Base-by-base conservation (phyloP, 2,113 vertebrate species). In the Australoheros scitulus region DNA sequence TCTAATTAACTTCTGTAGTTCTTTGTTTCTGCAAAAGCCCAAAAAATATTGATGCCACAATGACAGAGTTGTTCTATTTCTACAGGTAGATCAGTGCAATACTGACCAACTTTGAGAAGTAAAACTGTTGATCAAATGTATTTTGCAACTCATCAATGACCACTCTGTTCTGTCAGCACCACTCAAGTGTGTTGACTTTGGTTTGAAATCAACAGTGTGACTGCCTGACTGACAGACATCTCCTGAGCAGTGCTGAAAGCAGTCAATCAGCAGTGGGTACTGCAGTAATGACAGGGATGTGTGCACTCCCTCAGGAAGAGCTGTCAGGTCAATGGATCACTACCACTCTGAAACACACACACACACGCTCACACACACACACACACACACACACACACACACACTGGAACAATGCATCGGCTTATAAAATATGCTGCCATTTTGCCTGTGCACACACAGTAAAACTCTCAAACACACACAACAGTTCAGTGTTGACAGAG, bases 291-390 rank as follows among this genome's bases (percentile, higher is more conserved):
- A 93, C 89, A 92, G 92, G 90, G 94, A 92, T 93, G 93, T 92
- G 90, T 94, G 87, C 88, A 64, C 89, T 92, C 93, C 93, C 92
- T 76, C 75, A 92, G 93, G 94, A 94, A 72, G 87, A 90, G 90
- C 93, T 94, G 94, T 95, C 95, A 95, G 94, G 94, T 95, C 94
- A 93, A 93, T 94, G 93, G 92, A 94, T 95, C 92, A 87, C 88
- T 92, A 91, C 91, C 89, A 93, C 80, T 83, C 57, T 89, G 89
- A 94, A 81, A 88, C 80, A 87, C 76, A 86, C 64, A 70, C 70
- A 82, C 61, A 70, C 70, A 76, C 82, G 59, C 82, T 94, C 82
- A 87, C 80, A 87, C 77, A 88, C 70, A 75, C 75, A 88, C 80
- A 65, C 85, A 77, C 64, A 74, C 82, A 65, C 81, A 83, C 75